A percentile compares a stretch with the other conserved stretches of the same genome.
Conservation (phyloP, 2,888 invertebrate genomes). For the Teinopalpus imperialis region DNA sequence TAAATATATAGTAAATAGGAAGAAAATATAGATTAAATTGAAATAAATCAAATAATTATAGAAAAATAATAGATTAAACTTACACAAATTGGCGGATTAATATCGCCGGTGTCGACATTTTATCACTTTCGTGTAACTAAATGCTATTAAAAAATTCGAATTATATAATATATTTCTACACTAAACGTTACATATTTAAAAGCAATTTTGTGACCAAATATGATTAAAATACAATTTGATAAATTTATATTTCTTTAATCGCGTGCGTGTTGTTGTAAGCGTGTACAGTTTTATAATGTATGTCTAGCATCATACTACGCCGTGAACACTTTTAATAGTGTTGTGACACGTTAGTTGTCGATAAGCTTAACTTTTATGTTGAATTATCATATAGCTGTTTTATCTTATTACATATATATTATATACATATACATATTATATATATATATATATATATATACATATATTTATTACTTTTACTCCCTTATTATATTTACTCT, state of each 20-base stretch:
- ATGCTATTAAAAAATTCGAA: slow-evolving; percentile 18
- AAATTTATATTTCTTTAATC: background rate
- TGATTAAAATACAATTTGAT: too few relatives aligned
- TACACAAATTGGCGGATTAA: slow-evolving; percentile 43
- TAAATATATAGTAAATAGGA: too few relatives aligned
- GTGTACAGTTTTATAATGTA: slow-evolving; percentile 14
- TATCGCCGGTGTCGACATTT: slow-evolving; percentile 39
- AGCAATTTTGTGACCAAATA: too few relatives aligned
- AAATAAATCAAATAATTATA: background rate
- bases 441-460: too few relatives aligned
- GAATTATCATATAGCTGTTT: too few relatives aligned
- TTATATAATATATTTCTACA: slow-evolving; percentile 10
- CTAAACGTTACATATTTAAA: slow-evolving; percentile 7
- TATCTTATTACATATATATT: too few relatives aligned
- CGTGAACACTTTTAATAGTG: slow-evolving; percentile 5
- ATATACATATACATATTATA: too few relatives aligned
- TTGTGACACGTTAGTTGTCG: background rate
- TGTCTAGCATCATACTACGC: slow-evolving; percentile 3
- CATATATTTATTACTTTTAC: too few relatives aligned
- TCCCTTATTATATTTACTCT: too few relatives aligned
- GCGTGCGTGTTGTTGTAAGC: slow-evolving; percentile 9
- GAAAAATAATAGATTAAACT: slow-evolving; percentile 38
- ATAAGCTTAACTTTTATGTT: too few relatives aligned
- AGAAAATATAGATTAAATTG: too few relatives aligned
- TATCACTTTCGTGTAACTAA: slow-evolving; percentile 17